Evolutionary conservation across 1,140 invertebrate genomes (phyloP), one percentile per base, ranked within the genome.

Genomic region (Condylostylus longicornis): DNA sequence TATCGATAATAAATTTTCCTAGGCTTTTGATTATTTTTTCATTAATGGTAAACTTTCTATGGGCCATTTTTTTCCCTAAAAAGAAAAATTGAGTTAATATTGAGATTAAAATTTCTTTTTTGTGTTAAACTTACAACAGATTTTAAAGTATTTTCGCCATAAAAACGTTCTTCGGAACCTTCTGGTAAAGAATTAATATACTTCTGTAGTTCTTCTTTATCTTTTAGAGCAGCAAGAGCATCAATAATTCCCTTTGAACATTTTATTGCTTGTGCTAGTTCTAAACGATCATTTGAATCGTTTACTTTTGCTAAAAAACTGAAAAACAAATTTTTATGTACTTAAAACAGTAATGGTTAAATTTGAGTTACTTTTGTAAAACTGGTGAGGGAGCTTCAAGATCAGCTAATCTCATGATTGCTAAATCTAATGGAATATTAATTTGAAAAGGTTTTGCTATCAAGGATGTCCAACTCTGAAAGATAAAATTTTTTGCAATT

Each of bases 371-470:
- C n/a, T n/a, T n/a, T n/a, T n/a, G n/a, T n/a, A n/a, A n/a, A 9
- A 61, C 50, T 0, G 49, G 49, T 0, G 46, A 25, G 1, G 58
- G 58, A 0, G 58, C 57, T 17, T 57, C 40, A 19, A 60, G 27
- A 15, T 50, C 46, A 23, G 51, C 44, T 0, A 61, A 38, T 3
- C 58, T 46, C 1, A 52, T 39, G 10, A 61, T 47, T 5, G 53
- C 57, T 12, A 47, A 27, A 0, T 54, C 40, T n/a, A 61, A 34
- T 17, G 59, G 49, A 14, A 61, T 52, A 32, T 53, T 58, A 2
- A 61, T 60, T 35, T 58, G 54, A 12, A 55, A 61, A 42, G 54
- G 54, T 31, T 53, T 58, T 5, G 49, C 43, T 18, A 60, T 61
- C 4, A 60, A 41, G 0, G 49, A 47, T 43, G 53, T 40, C 53